phyloP scores from a whole-genome alignment of 2,888 invertebrate genomes.

The Trachelus tabidus region DNA sequence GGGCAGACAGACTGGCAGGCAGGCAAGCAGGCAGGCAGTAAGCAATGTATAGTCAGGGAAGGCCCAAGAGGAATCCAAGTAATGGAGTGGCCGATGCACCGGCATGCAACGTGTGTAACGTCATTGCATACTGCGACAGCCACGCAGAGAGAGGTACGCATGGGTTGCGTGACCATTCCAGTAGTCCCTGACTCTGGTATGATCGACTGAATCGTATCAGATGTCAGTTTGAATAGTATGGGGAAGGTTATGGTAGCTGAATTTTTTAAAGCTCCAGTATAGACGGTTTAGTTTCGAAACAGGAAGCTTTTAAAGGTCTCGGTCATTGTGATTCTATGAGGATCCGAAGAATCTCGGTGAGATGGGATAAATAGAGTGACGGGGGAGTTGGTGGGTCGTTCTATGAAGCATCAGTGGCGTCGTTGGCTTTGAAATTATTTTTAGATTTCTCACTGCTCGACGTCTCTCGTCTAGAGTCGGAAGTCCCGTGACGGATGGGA shows the following conservation, averaged over 20 bases:
- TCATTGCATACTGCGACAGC: not conserved
- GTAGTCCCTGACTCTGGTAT: not conserved
- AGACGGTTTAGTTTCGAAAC: not conserved
- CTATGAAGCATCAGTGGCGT: slow-evolving; percentile 22
- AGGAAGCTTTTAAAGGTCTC: not conserved
- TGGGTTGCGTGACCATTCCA: not conserved
- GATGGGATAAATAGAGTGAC: not conserved
- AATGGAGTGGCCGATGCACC: slow-evolving; percentile 41
- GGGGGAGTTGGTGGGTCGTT: not conserved
- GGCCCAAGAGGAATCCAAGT: slow-evolving; percentile 37
- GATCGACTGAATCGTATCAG: not conserved
- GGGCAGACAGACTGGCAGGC: not conserved
- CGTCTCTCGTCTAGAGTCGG: slow-evolving; percentile 33
- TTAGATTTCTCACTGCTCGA: slow-evolving; percentile 25
- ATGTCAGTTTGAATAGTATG: not conserved
- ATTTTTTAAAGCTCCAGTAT: not conserved
- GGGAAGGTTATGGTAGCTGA: not conserved
- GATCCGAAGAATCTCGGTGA: not conserved
- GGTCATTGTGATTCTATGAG: not conserved
- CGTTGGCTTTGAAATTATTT: slow-evolving; percentile 40
- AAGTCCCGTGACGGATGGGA: slow-evolving; percentile 42
- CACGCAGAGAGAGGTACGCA: not conserved
- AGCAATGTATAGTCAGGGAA: not conserved
- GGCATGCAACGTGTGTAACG: slow-evolving; percentile 23
- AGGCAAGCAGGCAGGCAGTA: not conserved